Evolutionary conservation across 2,888 invertebrate species (phyloP), one percentile per base, ranked within the genome.

Genomic region (Lymantria monacha): DNA sequence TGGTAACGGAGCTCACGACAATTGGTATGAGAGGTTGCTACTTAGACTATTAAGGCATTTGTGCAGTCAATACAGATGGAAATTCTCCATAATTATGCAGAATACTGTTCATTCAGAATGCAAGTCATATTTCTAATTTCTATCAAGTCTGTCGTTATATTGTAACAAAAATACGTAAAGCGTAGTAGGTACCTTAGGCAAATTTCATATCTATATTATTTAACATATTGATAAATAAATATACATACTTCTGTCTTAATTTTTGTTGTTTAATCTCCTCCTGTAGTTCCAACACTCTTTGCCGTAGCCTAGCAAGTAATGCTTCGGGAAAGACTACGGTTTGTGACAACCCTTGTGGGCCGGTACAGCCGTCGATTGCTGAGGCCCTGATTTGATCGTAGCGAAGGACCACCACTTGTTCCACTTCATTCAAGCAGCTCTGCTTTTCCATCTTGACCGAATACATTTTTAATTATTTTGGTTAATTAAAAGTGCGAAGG

Each of bases 361-460:
- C 88, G 1, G 87, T 81, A 49, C 86, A 86, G 10, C 91, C 90
- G 0, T 75, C 79, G 9, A 92, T 66, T 0, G 90, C 88, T 0
- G 91, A 78, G 0, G 92, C 90, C 7, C 93, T 83, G 15, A 96
- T 85, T 73, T 96, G 96, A 73, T 94, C 92, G 69, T 96, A 92
- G 33, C 93, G 93, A 15, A 97, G 70, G 8, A 96, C 83, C 0
- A 96, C 92, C 3, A 94, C 93, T 51, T 94, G 92, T 46, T 95
- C 93, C 2, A 97, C 93, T 50, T 96, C 94, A 72, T 97, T 97
- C 73, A 98, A 81, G 74, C 95, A 92, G 54, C 92, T 92, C 80
- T 97, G 97, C 80, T 96, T 94, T 76, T 94, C 93, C 69, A 93
- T 88, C 95, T 96, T 67, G 12, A 82, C 71, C 49, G 3, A 41